A percentile compares a stretch with the other conserved stretches of the same genome.
Evolutionary conservation across 1,140 invertebrate species (phyloP).

Genomic region (Drosophila paulistorum): DNA sequence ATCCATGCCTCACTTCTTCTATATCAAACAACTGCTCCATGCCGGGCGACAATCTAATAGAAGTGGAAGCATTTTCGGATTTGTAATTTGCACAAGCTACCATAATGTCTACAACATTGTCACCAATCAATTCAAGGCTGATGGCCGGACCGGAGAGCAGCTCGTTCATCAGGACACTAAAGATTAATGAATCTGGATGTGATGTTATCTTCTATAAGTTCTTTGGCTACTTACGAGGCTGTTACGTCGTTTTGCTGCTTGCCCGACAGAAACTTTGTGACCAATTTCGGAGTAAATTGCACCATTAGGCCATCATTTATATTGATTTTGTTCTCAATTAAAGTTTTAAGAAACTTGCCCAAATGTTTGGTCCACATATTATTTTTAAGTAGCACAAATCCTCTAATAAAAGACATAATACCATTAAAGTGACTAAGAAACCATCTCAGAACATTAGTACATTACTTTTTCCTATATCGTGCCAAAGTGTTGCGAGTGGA

Average conservation of each 20-base stretch:
- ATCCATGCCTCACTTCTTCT: constrained; percentile 88
- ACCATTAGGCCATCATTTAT: constrained; percentile 90
- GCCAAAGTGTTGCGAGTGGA: constrained; percentile 86
- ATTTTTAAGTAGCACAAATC: constrained; percentile 91
- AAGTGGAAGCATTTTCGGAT: constrained; percentile 47
- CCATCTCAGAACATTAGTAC: not conserved
- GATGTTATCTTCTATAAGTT: not conserved
- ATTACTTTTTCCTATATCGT: constrained; percentile 86
- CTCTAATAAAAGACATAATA: constrained; percentile 84
- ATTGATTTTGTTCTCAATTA: constrained; percentile 87
- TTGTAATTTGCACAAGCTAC: constrained; percentile 52
- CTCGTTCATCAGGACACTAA: constrained; percentile 85
- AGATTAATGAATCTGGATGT: not conserved
- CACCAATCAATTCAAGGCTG: constrained; percentile 90
- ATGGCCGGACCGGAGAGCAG: constrained; percentile 89
- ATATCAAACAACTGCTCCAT: constrained; percentile 90
- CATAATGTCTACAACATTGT: constrained; percentile 86
- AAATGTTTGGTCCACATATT: constrained; percentile 86
- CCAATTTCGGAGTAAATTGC: constrained; percentile 83
- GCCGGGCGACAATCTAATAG: constrained; percentile 84
- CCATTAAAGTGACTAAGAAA: not conserved
- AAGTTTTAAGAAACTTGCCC: constrained; percentile 89
- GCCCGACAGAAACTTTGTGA: constrained; percentile 85
- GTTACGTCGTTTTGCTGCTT: constrained; percentile 85
- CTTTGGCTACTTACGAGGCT: constrained; percentile 85